Percentiles rank a stretch among this genome's conserved stretches.
Evolutionary conservation across 2,113 vertebrate genomes (phyloP).

Genomic region (Alligator mississippiensis): DNA sequence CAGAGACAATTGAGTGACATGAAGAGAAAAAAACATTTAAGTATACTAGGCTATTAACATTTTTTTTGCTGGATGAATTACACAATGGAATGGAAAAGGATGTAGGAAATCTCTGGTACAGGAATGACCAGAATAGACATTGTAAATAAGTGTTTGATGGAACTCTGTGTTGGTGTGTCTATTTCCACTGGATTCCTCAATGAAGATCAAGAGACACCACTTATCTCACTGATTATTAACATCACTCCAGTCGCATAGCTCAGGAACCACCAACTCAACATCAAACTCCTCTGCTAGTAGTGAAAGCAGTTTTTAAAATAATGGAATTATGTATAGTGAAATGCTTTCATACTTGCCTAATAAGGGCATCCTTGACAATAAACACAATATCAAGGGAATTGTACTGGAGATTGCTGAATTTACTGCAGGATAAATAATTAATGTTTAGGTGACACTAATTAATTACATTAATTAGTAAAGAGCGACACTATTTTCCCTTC

Average conservation of each 20-base stretch:
- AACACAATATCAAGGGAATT: not conserved
- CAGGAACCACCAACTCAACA: fast-evolving
- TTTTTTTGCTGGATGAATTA: not conserved
- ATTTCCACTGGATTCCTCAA: not conserved
- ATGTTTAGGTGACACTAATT: constrained; percentile 45
- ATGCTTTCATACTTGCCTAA: not conserved
- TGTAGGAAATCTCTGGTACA: not conserved
- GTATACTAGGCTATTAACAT: not conserved
- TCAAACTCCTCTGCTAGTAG: not conserved
- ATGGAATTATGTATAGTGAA: fast-evolving
- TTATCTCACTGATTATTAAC: fast-evolving
- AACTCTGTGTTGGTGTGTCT: fast-evolving
- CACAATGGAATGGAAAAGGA: not conserved
- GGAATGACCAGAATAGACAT: fast-evolving
- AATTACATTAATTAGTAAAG: constrained; percentile 35
- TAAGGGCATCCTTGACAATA: not conserved
- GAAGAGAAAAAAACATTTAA: not conserved
- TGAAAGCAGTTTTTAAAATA: not conserved
- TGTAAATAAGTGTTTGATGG: not conserved
- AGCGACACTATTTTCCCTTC: not conserved
- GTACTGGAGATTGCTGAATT: constrained; percentile 5
- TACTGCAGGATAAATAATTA: constrained; percentile 58
- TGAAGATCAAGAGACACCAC: not conserved
- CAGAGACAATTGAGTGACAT: not conserved
- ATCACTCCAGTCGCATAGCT: not conserved